These are phyloP conservation scores for Amblyornis subalaris DNA, from an alignment of 2,113 vertebrate genomes.

Conservation along the genomic window DNA sequence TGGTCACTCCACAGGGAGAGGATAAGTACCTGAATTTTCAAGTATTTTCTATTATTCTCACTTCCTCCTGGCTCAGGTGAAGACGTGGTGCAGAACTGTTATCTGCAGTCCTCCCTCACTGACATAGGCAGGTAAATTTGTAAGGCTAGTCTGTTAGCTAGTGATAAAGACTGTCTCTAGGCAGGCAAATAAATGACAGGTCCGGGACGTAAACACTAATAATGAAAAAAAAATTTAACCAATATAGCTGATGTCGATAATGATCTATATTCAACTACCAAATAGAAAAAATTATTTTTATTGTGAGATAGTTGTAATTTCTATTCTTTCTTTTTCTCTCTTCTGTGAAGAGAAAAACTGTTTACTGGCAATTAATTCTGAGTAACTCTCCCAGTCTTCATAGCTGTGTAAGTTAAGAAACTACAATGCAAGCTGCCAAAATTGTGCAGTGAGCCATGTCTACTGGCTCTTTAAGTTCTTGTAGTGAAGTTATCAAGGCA, in stretches of 20 bases:
- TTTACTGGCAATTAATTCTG: neutral
- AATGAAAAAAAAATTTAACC: neutral
- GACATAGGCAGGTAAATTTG: constrained; percentile 19
- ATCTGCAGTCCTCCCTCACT: constrained; percentile 26
- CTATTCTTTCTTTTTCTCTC: neutral
- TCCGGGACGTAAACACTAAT: neutral
- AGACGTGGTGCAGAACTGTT: constrained; percentile 21
- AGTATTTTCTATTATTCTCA: constrained; percentile 41
- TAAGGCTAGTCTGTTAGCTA: constrained; percentile 43
- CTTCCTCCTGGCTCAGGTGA: neutral
- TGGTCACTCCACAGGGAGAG: neutral
- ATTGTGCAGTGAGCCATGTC: neutral
- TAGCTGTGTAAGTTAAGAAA: neutral
- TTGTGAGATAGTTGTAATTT: neutral
- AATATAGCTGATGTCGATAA: neutral
- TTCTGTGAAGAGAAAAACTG: neutral
- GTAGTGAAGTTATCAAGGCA: neutral
- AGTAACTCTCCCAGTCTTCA: neutral
- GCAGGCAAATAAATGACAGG: constrained; percentile 23
- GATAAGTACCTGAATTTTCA: neutral
- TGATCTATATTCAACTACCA: neutral
- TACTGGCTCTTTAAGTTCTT: neutral
- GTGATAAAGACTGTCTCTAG: constrained; percentile 48
- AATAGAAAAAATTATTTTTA: neutral
- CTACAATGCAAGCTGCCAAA: neutral